These are phyloP conservation scores for Caranx melampygus DNA, from an alignment of 2,113 vertebrate genomes.

Conservation along the genomic window DNA sequence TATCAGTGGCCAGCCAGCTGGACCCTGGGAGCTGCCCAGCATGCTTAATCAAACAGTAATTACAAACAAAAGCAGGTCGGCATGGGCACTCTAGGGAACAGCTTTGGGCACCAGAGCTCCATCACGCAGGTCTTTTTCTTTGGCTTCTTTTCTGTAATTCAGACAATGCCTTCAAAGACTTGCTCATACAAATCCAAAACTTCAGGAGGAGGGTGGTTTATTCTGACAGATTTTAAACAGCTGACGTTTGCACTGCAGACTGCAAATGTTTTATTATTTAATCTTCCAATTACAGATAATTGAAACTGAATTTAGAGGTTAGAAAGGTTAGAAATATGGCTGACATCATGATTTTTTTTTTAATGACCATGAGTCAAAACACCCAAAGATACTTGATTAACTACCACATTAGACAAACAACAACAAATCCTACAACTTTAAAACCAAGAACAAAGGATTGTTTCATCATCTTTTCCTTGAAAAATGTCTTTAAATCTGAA, in stretches of 20 bases:
- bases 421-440: not conserved
- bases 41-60: slow-evolving; percentile 86
- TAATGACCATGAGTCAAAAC: not conserved
- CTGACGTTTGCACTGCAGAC: not conserved
- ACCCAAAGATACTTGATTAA: not conserved
- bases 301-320: not conserved
- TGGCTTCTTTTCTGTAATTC: slow-evolving; percentile 68
- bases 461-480: not conserved
- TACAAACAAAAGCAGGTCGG: slow-evolving; percentile 83
- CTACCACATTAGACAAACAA: not conserved
- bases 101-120: slow-evolving; percentile 71
- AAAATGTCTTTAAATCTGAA: not conserved
- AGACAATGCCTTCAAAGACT: slow-evolving; percentile 50
- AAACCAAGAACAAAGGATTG: not conserved
- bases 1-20: slow-evolving; percentile 75
- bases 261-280: not conserved
- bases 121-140: slow-evolving; percentile 78
- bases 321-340: not conserved
- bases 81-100: slow-evolving; percentile 76
- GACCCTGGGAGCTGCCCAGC: slow-evolving; percentile 79
- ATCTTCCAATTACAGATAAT: accelerated
- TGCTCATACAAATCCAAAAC: slow-evolving; percentile 22
- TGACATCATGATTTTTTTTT: not conserved
- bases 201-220: not conserved
- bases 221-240: not conserved